These are phyloP conservation scores for Apostichopus californicus DNA, from an alignment of 35 echinoderm and acorn worm genomes.

Conservation along the genomic window DNA sequence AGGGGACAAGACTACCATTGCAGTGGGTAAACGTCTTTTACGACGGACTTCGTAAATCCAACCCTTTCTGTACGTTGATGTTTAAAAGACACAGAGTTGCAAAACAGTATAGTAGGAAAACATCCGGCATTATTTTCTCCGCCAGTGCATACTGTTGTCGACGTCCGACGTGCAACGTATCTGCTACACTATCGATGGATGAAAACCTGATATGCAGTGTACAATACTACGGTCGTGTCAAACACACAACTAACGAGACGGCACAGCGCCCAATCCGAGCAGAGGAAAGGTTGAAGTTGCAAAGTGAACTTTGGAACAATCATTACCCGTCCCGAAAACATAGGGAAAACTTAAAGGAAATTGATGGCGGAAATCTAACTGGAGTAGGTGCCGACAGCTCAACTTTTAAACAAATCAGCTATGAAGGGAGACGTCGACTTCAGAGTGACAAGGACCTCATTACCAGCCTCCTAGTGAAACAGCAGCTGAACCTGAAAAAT, in stretches of 20 bases:
- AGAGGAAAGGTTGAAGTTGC: not conserved
- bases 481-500: not conserved
- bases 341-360: not conserved
- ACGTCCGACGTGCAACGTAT: not conserved
- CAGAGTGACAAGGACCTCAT: not conserved
- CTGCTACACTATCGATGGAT: not conserved
- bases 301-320: not conserved
- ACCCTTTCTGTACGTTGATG: slow-evolving; percentile 11
- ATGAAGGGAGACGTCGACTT: slow-evolving; percentile 15
- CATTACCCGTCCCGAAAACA: not conserved
- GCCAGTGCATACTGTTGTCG: not conserved
- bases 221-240: not conserved
- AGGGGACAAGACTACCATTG: not conserved
- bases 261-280: not conserved
- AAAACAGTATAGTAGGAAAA: not conserved
- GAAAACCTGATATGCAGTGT: not conserved
- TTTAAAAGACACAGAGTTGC: not conserved
- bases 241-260: slow-evolving; percentile 3
- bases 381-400: slow-evolving; percentile 6
- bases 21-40: slow-evolving; percentile 20
- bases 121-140: not conserved
- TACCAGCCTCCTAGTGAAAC: not conserved
- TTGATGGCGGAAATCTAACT: not conserved
- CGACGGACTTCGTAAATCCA: not conserved
- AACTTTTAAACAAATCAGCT: slow-evolving; percentile 4